Base-by-base conservation (phyloP, 2,888 invertebrate genomes). In the Drosophila robusta region DNA sequence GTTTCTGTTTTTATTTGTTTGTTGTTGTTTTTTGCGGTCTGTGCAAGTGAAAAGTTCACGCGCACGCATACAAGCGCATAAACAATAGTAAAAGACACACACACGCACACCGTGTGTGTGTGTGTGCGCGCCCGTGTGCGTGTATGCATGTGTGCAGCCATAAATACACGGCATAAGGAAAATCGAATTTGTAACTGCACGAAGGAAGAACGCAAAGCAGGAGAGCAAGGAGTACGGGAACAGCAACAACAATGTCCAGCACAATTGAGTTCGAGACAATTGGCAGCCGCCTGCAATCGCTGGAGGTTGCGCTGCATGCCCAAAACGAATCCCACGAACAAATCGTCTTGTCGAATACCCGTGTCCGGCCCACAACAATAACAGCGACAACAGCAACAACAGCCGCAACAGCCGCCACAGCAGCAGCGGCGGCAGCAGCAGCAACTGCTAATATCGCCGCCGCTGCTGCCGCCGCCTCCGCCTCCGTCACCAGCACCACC, bases 251-350 rank as follows among this genome's bases (percentile, higher is more conserved):
- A 71, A 82, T 86, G 86, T 87, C 85, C 65, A 82, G 78, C 65
- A 81, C 85, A 56, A 80, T 78, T 47, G 80, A 82, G 60, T 82
- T 90, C 49, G 95, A 95, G 92, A 96, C 95, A 70, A 92, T 91
- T 79, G 90, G 89, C 64, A 90, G 84, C 90, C 97, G 95, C 94
- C 94, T 98, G 91, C 95, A 96, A 93, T 95, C 95, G 91, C 94
- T 98, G 93, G 95, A 97, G 93, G 96, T 96, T 91, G 94, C 96
- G 89, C 93, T 97, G 85, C 95, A 95, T 70, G 90, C 89, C 24
- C 93, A 93, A 90, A 93, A 92, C 87, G 90, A 91, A 83, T 91
- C 91, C 81, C 87, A 83, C 70, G 77, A 83, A 71, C 90, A 90
- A 86, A 91, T 88, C 89, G 93, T 90, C 92, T 93, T 92, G 73